Conservation (phyloP, 2,797 vertebrate genomes). For the Tamandua tetradactyla region DNA sequence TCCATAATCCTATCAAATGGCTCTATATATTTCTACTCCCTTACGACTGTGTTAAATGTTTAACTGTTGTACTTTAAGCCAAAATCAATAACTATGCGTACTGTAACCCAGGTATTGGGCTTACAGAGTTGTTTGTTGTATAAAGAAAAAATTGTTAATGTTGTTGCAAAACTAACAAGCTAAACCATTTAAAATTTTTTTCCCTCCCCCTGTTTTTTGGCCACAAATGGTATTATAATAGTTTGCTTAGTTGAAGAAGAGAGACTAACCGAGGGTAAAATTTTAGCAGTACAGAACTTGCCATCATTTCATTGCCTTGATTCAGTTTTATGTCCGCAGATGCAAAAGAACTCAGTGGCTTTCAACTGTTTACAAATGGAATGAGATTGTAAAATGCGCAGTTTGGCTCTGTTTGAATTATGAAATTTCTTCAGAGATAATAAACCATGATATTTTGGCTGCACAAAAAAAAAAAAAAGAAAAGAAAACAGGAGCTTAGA, state of each 20-base stretch:
- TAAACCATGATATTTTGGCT: conserved; percentile 91
- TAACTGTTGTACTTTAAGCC: conserved; percentile 90
- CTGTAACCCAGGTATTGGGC: conserved; percentile 94
- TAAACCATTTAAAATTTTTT: conserved; percentile 87
- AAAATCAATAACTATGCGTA: conserved; percentile 98
- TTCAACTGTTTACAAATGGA: conserved; percentile 99
- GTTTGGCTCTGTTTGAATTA: conserved; percentile 92
- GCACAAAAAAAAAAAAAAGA: conserved; percentile 89
- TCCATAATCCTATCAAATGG: conserved; percentile 88
- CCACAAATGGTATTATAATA: conserved; percentile 93
- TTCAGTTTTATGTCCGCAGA: conserved; percentile 97
- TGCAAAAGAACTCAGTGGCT: conserved; percentile 99
- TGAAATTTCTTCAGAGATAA: conserved; percentile 95
- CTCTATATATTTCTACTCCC: conserved; percentile 85
- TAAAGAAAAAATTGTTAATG: conserved; percentile 90
- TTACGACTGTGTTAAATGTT: conserved; percentile 89
- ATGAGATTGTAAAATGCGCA: conserved; percentile 99
- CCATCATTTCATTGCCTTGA: conserved; percentile 99
- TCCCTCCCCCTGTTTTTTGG: conserved; percentile 85
- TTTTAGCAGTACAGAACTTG: conserved; percentile 95
- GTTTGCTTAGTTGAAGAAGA: conserved; percentile 86
- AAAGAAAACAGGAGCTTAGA: too few relatives aligned
- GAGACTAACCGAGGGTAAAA: conserved; percentile 88
- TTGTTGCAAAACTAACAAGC: conserved; percentile 89
- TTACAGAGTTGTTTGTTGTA: conserved; percentile 92